Evolutionary conservation across 2,888 invertebrate genomes (phyloP).

Genomic region (Oconnorella tubifera): DNA sequence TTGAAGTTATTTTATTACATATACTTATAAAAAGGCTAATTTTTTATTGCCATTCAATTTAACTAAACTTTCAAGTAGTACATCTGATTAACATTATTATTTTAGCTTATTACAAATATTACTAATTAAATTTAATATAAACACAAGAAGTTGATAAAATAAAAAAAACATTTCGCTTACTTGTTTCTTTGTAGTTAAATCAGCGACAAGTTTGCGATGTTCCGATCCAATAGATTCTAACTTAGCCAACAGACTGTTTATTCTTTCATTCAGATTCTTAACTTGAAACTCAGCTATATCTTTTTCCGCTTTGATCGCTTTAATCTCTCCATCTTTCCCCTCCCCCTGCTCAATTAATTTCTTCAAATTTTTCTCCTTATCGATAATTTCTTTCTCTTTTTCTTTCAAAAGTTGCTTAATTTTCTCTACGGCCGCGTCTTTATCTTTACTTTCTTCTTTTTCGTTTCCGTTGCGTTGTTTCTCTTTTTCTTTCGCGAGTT

Average conservation of each 20-base stretch:
- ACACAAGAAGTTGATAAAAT: too few relatives aligned
- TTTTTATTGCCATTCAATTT: too few relatives aligned
- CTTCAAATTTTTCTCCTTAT: conserved; percentile 10
- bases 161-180: too few relatives aligned
- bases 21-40: too few relatives aligned
- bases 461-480: neutral
- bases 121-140: too few relatives aligned
- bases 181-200: conserved; percentile 2
- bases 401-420: conserved; percentile 14
- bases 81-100: too few relatives aligned
- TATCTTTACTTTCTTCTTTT: neutral
- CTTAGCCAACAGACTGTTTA: conserved; percentile 6
- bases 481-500: neutral
- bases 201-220: conserved; percentile 3
- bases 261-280: conserved; percentile 1
- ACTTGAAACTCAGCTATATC: conserved; percentile 5
- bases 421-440: neutral
- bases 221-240: conserved; percentile 4
- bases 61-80: too few relatives aligned
- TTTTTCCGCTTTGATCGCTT: conserved; percentile 2
- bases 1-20: too few relatives aligned
- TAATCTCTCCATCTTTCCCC: conserved; percentile 9
- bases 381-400: conserved; percentile 6
- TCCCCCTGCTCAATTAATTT: conserved; percentile 2
- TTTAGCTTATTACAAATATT: too few relatives aligned